phyloP scores from a whole-genome alignment of 2,113 vertebrate species.

The Paracanthobrama guichenoti region DNA sequence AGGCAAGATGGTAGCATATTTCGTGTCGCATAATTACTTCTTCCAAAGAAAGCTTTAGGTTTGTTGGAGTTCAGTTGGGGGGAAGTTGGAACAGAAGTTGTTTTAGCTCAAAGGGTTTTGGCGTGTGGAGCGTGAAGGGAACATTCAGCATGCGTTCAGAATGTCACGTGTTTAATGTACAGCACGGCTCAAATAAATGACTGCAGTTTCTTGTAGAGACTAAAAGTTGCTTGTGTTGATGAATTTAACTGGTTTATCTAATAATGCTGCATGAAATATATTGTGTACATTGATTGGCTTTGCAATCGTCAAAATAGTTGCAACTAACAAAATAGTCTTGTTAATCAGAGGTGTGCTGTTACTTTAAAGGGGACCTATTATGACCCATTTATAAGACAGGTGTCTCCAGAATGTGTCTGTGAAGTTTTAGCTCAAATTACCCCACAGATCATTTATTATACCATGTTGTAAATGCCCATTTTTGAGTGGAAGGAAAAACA shows the following conservation, averaged over 20 bases:
- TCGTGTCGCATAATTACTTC: slow-evolving; percentile 26
- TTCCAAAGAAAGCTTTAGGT: slow-evolving; percentile 11
- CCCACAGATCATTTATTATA: no score
- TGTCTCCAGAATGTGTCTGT: no score
- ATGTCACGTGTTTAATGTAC: slow-evolving; percentile 5
- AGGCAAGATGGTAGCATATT: slow-evolving; percentile 26
- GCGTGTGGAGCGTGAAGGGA: slow-evolving; percentile 40
- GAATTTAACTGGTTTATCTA: background rate
- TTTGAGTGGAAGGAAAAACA: no score
- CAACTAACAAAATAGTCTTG: no score
- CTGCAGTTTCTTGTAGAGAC: slow-evolving; percentile 1
- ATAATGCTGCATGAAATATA: background rate
- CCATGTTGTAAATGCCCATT: no score
- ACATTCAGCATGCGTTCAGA: background rate
- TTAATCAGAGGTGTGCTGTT: no score
- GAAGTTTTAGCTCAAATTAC: no score
- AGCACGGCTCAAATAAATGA: background rate
- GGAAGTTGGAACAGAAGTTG: slow-evolving; percentile 26
- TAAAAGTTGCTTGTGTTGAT: background rate
- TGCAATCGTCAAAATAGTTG: no score
- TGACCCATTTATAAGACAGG: no score
- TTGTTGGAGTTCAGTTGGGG: background rate
- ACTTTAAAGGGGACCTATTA: no score
- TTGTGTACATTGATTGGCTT: background rate
- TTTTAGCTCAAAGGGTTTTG: slow-evolving; percentile 34